A percentile compares a stretch with the other conserved stretches of the same genome.
Evolutionary conservation across 2,888 invertebrate genomes (phyloP).

Genomic region (Xestobium rufovillosum): DNA sequence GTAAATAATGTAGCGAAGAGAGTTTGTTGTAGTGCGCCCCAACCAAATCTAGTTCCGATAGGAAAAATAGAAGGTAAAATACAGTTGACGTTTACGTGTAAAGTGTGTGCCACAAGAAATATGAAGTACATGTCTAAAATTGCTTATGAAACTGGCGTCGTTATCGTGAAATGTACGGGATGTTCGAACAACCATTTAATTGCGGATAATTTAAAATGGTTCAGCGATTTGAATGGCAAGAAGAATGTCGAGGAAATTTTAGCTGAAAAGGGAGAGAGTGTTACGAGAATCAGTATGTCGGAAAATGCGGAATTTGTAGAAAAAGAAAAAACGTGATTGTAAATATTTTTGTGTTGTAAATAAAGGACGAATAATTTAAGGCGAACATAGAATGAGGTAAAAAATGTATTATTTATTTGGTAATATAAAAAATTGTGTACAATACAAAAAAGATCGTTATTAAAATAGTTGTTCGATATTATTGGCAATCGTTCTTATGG

Average conservation of each 20-base stretch:
- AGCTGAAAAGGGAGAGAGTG: slow-evolving; percentile 78
- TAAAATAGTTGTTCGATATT: too few relatives aligned
- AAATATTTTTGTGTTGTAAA: neutral
- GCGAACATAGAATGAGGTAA: too few relatives aligned
- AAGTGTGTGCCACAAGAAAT: slow-evolving; percentile 73
- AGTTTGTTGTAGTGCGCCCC: too few relatives aligned
- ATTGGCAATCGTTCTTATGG: too few relatives aligned
- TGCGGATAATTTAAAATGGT: slow-evolving; percentile 96
- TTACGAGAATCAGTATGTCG: slow-evolving; percentile 47
- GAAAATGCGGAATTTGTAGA: slow-evolving; percentile 5
- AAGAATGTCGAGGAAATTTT: slow-evolving; percentile 88
- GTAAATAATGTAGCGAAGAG: too few relatives aligned
- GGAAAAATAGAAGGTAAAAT: slow-evolving; percentile 51
- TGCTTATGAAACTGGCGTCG: slow-evolving; percentile 82
- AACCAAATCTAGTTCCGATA: slow-evolving; percentile 15
- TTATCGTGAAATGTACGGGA: slow-evolving; percentile 82
- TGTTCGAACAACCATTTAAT: slow-evolving; percentile 89
- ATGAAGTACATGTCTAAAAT: slow-evolving; percentile 74
- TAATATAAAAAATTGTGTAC: too few relatives aligned
- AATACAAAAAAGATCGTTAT: too few relatives aligned
- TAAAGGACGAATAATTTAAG: slow-evolving; percentile 1
- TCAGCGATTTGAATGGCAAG: slow-evolving; percentile 66
- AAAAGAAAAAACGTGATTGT: neutral
- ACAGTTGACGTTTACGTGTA: slow-evolving; percentile 78
- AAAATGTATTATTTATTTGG: too few relatives aligned